Base-by-base conservation (phyloP, 2,797 vertebrate species). In the Cichlasoma orientale region DNA sequence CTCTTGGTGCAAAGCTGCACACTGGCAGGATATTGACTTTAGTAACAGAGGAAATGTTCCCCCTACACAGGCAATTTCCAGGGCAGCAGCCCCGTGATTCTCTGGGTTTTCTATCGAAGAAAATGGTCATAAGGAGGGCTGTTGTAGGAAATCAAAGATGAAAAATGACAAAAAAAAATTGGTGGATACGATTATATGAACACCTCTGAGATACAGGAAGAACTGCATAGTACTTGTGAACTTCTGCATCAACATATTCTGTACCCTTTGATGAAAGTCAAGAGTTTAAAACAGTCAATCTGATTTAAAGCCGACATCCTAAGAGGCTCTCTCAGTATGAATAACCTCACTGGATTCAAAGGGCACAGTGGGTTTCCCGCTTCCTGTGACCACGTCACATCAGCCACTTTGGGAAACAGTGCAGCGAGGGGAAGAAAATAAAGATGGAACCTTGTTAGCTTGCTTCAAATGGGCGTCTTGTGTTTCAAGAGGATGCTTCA, bases 1-100 rank as follows among this genome's bases (percentile, higher is more conserved):
- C 57, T 80, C 33, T 52, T 52, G 59, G 13, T 56, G 68, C 10
- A 54, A 72, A 61, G 72, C 41, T 11, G 41, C 14, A 70, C 66
- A 56, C 47, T 9, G 57, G 61, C 75, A 82, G 75, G 87, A 88
- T 89, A 88, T 59, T 89, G 53, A 70, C 84, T 79, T 76, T 56
- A 61, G 75, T 72, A 74, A 69, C 11, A 29, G 56, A 77, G 58
- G 74, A 81, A 83, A 81, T 70, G 57, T 7, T 79, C 27, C 57
- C 31, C 3, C 18, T 57, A 41, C 56, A 50, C 3, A 56, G 56
- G 54, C 13, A 31, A 75, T 83, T 58, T 87, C 76, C 5, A 61
- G n/a, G 77, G 16, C 16, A 33, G 56, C 7, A 74, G 50, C 59
- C 36, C 9, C 16, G 54, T 57, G 13, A 27, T 57, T 66, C 3